Conservation (phyloP, 2,888 invertebrate species). For the Cerastis leucographa region DNA sequence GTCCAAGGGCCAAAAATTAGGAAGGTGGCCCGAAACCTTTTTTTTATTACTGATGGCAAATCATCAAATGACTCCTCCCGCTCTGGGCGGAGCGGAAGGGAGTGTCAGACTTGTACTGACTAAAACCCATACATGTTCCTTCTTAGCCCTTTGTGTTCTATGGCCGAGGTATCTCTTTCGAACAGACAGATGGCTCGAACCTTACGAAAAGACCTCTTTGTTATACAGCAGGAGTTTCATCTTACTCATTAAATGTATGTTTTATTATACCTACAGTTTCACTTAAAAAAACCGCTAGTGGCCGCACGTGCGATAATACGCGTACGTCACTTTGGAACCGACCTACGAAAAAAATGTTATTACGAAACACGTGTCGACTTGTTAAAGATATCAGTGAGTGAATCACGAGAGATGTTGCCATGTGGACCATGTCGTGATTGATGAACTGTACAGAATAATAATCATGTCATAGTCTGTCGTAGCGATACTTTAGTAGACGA, state of each 20-base stretch:
- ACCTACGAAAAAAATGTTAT: background rate
- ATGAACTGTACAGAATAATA: conserved; percentile 20
- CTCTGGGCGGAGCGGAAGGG: too few relatives aligned
- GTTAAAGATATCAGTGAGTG: conserved; percentile 6
- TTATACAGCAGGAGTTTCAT: background rate
- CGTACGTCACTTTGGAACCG: conserved; percentile 35
- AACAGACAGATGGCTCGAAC: background rate
- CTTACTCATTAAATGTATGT: background rate
- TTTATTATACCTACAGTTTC: background rate
- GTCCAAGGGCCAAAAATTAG: background rate
- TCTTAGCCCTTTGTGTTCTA: too few relatives aligned
- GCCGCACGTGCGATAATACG: conserved; percentile 23
- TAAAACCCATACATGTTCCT: too few relatives aligned
- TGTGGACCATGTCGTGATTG: conserved; percentile 15
- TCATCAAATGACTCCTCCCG: too few relatives aligned
- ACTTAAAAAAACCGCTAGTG: background rate
- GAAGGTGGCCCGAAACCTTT: background rate
- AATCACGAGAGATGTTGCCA: conserved; percentile 46
- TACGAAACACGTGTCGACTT: conserved; percentile 24
- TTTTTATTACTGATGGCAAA: too few relatives aligned
- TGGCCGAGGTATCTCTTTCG: too few relatives aligned
- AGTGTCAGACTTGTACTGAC: too few relatives aligned
- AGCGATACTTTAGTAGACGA: background rate
- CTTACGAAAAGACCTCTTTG: background rate
- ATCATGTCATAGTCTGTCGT: conserved; percentile 3